Percentiles rank a stretch among this genome's conserved stretches.
phyloP scores from a whole-genome alignment of 2,113 vertebrate genomes.

The Hoplias malabaricus region DNA sequence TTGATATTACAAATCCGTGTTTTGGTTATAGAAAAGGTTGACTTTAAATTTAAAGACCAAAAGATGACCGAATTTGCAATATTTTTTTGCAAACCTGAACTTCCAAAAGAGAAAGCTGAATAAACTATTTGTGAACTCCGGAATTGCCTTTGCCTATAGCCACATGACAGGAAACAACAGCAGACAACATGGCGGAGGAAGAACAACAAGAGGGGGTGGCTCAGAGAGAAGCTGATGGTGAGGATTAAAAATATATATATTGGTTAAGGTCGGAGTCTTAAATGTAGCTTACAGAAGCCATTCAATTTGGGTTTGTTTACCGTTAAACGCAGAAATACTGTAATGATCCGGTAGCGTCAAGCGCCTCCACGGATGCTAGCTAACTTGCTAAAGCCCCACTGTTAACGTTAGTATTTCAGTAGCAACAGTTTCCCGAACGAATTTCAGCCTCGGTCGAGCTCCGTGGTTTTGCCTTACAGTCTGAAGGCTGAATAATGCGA shows the following conservation, averaged over 20 bases:
- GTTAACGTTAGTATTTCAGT: not conserved
- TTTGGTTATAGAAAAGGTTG: no score
- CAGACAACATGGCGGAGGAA: slow-evolving; percentile 53
- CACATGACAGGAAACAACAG: slow-evolving; percentile 36
- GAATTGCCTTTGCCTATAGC: not conserved
- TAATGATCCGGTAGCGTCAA: not conserved
- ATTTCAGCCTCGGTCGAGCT: not conserved
- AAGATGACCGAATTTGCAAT: no score
- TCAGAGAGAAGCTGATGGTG: slow-evolving; percentile 45
- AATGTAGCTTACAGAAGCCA: not conserved
- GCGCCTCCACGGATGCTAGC: not conserved
- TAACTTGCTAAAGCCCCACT: not conserved
- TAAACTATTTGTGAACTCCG: not conserved
- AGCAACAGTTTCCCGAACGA: not conserved
- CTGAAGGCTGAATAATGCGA: no score
- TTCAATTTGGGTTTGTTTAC: not conserved
- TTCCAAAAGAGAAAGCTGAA: not conserved
- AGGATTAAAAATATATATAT: not conserved
- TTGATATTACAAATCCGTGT: no score
- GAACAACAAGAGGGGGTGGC: slow-evolving; percentile 40
- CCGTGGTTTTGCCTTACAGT: no score
- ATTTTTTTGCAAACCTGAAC: not conserved
- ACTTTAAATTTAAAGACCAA: no score
- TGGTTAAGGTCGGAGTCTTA: not conserved
- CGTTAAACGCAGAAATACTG: no score